Evolutionary conservation across 2,113 vertebrate species (phyloP).

Genomic region (Menidia beryllina): DNA sequence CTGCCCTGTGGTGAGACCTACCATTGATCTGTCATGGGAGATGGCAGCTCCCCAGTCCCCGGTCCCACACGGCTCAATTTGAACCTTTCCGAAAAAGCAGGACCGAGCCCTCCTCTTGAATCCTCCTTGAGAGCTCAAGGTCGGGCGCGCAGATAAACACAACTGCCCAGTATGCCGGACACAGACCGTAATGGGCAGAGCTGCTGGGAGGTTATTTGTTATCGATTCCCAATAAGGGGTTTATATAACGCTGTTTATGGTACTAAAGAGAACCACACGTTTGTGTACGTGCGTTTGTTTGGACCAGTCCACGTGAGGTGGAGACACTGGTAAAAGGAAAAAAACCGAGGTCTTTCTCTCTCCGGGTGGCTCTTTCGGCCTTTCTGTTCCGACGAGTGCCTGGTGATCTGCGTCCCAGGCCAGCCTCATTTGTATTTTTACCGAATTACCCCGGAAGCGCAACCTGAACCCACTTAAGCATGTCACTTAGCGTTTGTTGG

Average conservation of each 20-base stretch:
- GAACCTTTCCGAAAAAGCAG: constrained; percentile 76
- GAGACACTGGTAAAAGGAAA: constrained; percentile 62
- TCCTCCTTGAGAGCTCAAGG: constrained; percentile 77
- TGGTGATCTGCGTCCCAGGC: constrained; percentile 74
- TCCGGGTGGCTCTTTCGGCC: constrained; percentile 13
- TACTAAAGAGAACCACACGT: constrained; percentile 6
- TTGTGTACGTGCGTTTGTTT: constrained; percentile 24
- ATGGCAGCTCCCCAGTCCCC: constrained; percentile 74
- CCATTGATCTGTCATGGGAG: constrained; percentile 87
- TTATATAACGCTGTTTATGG: constrained; percentile 78
- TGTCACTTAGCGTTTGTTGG: constrained; percentile 85
- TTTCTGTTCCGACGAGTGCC: constrained; percentile 71
- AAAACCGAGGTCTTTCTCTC: constrained; percentile 50
- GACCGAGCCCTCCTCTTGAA: constrained; percentile 66
- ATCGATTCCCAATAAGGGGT: constrained; percentile 84
- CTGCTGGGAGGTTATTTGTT: constrained; percentile 85
- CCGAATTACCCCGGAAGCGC: constrained; percentile 82
- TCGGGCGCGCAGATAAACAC: constrained; percentile 77
- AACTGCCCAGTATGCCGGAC: constrained; percentile 63
- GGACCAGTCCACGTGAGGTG: constrained; percentile 34
- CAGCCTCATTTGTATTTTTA: constrained; percentile 85
- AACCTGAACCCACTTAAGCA: constrained; percentile 85
- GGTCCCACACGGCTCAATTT: constrained; percentile 79
- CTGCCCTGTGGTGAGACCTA: constrained; percentile 81
- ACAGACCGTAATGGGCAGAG: constrained; percentile 78